A percentile compares a stretch with the other conserved stretches of the same genome.
phyloP scores from a whole-genome alignment of 2,113 vertebrate genomes.

The Strigops habroptila region DNA sequence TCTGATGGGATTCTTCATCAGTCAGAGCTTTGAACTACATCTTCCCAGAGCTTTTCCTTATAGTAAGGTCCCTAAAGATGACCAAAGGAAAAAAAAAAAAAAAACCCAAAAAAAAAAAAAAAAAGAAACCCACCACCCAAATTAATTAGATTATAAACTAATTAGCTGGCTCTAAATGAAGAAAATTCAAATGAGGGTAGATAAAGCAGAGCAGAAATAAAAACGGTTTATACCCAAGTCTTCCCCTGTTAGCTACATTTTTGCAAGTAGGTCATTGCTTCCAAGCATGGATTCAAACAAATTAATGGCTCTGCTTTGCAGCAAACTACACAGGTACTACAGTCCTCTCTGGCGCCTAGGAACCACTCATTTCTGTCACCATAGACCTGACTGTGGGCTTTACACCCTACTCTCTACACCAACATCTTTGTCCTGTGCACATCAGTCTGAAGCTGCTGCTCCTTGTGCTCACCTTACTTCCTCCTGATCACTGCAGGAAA shows the following conservation, averaged over 20 bases:
- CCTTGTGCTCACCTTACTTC: neutral
- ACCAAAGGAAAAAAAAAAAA: neutral
- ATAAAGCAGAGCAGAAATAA: conserved; percentile 25
- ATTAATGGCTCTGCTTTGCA: conserved; percentile 12
- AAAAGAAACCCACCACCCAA: neutral
- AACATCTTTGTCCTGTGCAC: neutral
- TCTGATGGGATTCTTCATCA: neutral
- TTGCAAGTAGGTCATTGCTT: conserved; percentile 55
- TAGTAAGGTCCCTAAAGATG: conserved; percentile 18
- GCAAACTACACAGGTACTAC: neutral
- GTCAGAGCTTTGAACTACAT: neutral
- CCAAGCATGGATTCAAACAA: conserved; percentile 13
- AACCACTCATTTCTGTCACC: neutral
- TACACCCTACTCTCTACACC: neutral
- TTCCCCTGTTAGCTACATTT: conserved; percentile 9
- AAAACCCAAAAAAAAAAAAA: neutral
- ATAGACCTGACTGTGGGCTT: neutral
- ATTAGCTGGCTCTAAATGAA: conserved; percentile 28
- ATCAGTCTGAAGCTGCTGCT: neutral
- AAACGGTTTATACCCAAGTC: neutral
- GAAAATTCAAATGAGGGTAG: conserved; percentile 45
- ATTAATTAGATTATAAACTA: conserved; percentile 57
- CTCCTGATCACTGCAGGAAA: neutral
- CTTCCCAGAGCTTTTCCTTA: neutral
- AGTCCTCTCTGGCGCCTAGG: neutral